Percentiles rank a stretch among this genome's conserved stretches.
Evolutionary conservation across 2,797 vertebrate genomes (phyloP).

Genomic region (Harpagifer antarcticus): DNA sequence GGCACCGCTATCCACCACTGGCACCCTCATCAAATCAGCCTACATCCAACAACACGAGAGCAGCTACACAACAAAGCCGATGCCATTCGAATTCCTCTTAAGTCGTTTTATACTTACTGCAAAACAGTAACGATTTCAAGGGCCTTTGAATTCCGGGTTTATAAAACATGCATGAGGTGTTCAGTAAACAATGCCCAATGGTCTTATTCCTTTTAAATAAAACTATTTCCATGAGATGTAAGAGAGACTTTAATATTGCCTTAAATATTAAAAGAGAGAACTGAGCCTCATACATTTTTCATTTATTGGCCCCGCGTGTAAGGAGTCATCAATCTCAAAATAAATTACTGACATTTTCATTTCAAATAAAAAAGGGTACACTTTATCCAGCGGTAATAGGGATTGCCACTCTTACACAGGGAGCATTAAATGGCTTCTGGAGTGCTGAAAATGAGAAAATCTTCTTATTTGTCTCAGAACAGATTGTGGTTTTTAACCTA

Average conservation of each 20-base stretch:
- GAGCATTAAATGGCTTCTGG: constrained; percentile 83
- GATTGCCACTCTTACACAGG: constrained; percentile 85
- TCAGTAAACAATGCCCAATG: constrained; percentile 91
- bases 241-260: constrained; percentile 91
- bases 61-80: constrained; percentile 77
- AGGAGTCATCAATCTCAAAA: constrained; percentile 89
- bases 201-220: constrained; percentile 91
- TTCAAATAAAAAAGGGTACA: constrained; percentile 92
- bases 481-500: constrained; percentile 81
- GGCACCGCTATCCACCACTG: constrained; percentile 70
- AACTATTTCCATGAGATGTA: constrained; percentile 89
- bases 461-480: constrained; percentile 76
- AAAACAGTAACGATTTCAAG: constrained; percentile 87
- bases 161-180: constrained; percentile 91
- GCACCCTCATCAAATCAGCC: constrained; percentile 78
- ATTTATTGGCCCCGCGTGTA: constrained; percentile 90
- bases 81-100: constrained; percentile 84
- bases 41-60: constrained; percentile 80
- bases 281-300: constrained; percentile 91
- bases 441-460: constrained; percentile 81
- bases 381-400: constrained; percentile 89
- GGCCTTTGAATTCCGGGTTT: constrained; percentile 84
- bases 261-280: constrained; percentile 93
- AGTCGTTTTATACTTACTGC: constrained; percentile 86
- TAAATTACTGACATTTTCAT: constrained; percentile 93